Conservation (phyloP, 2,113 vertebrate genomes). For the Lipophrys pholis region DNA sequence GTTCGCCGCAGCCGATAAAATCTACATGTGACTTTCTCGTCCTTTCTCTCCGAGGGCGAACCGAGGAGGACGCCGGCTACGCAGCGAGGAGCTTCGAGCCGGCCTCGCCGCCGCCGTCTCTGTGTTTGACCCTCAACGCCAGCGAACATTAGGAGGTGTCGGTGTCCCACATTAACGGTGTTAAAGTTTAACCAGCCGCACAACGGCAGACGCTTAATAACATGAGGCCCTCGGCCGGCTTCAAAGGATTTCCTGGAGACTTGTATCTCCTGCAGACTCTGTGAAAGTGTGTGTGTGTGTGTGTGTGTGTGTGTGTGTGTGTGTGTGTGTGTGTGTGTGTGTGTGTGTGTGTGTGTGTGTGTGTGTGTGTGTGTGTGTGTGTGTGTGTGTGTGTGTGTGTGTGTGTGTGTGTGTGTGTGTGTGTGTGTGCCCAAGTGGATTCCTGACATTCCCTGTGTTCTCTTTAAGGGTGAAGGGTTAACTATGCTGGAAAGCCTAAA, state of each 20-base stretch:
- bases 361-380: constrained; percentile 54
- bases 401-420: constrained; percentile 58
- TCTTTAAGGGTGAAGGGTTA: constrained; percentile 61
- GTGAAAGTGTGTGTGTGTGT: constrained; percentile 34
- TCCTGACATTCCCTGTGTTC: constrained; percentile 70
- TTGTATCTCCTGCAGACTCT: constrained; percentile 56
- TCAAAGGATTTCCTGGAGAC: constrained; percentile 70
- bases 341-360: constrained; percentile 54
- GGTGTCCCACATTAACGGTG: neutral
- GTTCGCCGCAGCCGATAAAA: neutral
- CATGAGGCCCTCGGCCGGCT: constrained; percentile 31
- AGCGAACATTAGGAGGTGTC: constrained; percentile 30
- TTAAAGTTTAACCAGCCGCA: constrained; percentile 52
- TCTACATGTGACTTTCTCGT: neutral
- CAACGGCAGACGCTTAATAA: constrained; percentile 45
- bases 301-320: constrained; percentile 57
- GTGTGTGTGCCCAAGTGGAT: constrained; percentile 62
- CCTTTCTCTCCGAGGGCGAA: neutral
- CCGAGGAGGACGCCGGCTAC: too few species aligned
- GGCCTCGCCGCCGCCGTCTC: neutral
- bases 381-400: constrained; percentile 48
- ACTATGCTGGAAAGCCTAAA: constrained; percentile 57
- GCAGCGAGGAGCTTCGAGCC: too few species aligned
- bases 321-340: constrained; percentile 54
- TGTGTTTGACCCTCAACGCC: constrained; percentile 1